These are phyloP conservation scores for Telmatherina bonti DNA, from an alignment of 2,797 vertebrate species.

Conservation along the genomic window DNA sequence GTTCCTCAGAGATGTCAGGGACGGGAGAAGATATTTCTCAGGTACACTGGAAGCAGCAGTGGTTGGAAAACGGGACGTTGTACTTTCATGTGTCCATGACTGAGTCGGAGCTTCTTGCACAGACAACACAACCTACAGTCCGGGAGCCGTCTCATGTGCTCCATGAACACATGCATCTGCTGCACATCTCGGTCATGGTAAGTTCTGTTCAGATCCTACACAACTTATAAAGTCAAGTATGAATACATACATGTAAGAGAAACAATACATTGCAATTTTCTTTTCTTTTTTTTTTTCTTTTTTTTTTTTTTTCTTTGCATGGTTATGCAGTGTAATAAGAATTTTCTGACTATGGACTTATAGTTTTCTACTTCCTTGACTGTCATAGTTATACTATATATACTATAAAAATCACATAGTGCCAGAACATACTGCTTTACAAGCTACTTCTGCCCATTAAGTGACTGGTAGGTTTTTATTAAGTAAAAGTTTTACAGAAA, in stretches of 20 bases:
- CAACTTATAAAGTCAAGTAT: not conserved
- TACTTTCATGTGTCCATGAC: slow-evolving; percentile 96
- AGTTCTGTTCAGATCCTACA: slow-evolving; percentile 60
- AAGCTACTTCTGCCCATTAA: not conserved
- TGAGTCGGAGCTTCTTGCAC: slow-evolving; percentile 86
- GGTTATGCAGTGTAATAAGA: not conserved
- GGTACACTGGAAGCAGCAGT: slow-evolving; percentile 99
- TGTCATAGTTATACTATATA: not conserved
- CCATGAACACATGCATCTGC: slow-evolving; percentile 96
- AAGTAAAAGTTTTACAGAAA: not conserved
- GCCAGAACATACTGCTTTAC: not conserved
- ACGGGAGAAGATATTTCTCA: slow-evolving; percentile 92
- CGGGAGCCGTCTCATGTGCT: slow-evolving; percentile 91
- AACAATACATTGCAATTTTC: too few relatives aligned
- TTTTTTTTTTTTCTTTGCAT: not conserved
- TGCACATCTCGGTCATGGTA: slow-evolving; percentile 98
- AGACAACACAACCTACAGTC: slow-evolving; percentile 87
- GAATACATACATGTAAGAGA: not conserved
- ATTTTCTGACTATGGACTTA: not conserved
- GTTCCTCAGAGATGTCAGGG: slow-evolving; percentile 93
- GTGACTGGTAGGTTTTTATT: not conserved
- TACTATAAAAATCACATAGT: not conserved
- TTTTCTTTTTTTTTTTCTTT: too few relatives aligned
- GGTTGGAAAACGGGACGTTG: slow-evolving; percentile 97
- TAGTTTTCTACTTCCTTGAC: not conserved